These are phyloP conservation scores for Rhabdornis inornatus DNA, from an alignment of 2,113 vertebrate genomes.

Conservation along the genomic window DNA sequence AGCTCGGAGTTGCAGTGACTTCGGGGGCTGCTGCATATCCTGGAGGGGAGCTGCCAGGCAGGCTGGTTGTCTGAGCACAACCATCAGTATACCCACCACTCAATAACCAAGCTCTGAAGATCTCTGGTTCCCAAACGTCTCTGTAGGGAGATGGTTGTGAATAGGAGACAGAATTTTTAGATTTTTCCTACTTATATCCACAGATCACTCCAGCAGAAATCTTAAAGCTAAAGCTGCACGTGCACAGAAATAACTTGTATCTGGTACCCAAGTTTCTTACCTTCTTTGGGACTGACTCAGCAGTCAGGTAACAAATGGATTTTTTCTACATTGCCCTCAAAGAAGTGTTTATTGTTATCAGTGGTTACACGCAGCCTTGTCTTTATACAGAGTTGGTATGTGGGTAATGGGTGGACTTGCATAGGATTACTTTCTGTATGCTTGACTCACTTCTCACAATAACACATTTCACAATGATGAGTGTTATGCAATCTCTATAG, in stretches of 20 bases:
- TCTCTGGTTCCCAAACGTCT: background rate
- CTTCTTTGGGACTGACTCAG: background rate
- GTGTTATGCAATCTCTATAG: background rate
- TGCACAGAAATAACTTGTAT: background rate
- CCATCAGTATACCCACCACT: background rate
- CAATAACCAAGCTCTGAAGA: background rate
- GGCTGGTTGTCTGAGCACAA: background rate
- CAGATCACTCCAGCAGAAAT: background rate
- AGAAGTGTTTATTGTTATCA: background rate
- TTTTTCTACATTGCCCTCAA: background rate
- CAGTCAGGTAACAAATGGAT: rapidly evolving
- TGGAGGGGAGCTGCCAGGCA: rapidly evolving
- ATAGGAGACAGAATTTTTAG: background rate
- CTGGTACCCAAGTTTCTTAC: background rate
- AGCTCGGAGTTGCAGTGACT: rapidly evolving
- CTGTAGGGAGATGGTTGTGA: rapidly evolving
- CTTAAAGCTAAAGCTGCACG: background rate
- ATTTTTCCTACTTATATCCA: background rate
- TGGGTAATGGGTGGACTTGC: background rate
- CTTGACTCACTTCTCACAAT: background rate
- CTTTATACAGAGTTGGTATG: background rate
- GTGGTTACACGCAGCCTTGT: background rate
- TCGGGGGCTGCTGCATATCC: background rate
- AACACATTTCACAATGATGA: background rate
- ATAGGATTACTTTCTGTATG: background rate